These are phyloP conservation scores for Mnemiopsis leidyi DNA, from an alignment of 37 sponge, comb jelly and placozoan genomes.

Conservation along the genomic window DNA sequence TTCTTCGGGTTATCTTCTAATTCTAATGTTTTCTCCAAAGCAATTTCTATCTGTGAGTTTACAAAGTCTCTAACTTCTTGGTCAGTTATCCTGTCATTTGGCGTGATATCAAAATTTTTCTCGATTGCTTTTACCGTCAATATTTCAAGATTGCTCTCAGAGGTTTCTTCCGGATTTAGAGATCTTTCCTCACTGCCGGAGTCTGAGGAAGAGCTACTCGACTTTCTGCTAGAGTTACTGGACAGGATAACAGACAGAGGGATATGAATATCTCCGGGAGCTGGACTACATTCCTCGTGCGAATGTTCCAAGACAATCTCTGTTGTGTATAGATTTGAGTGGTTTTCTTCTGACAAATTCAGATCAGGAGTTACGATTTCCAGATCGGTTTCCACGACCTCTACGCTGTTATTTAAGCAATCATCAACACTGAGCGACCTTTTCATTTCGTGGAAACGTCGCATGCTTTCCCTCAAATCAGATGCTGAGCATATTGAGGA, in stretches of 20 bases:
- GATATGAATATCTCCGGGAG: background rate
- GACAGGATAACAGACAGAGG: background rate
- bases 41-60: background rate
- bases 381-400: background rate
- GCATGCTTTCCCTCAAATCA: conserved; percentile 13
- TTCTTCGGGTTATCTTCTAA: background rate
- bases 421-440: background rate
- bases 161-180: background rate
- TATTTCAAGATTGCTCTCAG: no score
- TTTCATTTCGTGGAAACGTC: background rate
- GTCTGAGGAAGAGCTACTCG: background rate
- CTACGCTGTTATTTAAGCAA: background rate
- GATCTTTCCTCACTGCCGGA: background rate
- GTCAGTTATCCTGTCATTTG: background rate
- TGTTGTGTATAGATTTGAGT: background rate
- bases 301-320: background rate
- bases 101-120: background rate
- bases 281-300: background rate
- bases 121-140: background rate
- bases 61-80: background rate
- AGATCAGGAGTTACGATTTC: background rate
- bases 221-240: background rate
- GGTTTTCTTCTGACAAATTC: background rate
- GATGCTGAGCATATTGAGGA: conserved; percentile 1
- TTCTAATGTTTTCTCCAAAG: background rate